Conservation (phyloP, 2,888 invertebrate genomes). For the Ptychoptera albimana region DNA sequence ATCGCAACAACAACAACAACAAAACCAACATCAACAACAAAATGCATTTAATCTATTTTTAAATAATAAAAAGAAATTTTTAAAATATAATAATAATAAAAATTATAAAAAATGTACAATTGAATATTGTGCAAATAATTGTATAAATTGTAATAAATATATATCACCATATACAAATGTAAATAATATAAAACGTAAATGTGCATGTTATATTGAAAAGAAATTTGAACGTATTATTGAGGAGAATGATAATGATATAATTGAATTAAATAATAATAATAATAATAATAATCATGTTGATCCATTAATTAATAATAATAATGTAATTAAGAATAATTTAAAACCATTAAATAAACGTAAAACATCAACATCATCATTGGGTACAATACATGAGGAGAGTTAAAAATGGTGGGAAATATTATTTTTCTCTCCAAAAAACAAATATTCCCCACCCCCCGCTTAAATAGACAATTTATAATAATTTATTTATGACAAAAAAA, state of each 20-base stretch:
- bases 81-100: neutral
- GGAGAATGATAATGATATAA: slow-evolving; percentile 2
- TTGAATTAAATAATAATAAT: slow-evolving; percentile 1
- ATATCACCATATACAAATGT: slow-evolving; percentile 4
- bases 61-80: too few species aligned
- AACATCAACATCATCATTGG: slow-evolving; percentile 86
- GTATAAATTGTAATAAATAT: slow-evolving; percentile 5
- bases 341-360: slow-evolving; percentile 90
- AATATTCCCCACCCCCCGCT: too few species aligned
- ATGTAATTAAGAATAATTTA: slow-evolving; percentile 24
- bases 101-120: neutral
- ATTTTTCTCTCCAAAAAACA: too few species aligned
- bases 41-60: too few species aligned
- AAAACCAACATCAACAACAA: too few species aligned
- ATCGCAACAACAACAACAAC: too few species aligned
- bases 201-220: slow-evolving; percentile 2
- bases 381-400: too few species aligned
- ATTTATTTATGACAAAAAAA: too few species aligned
- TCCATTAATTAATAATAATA: neutral
- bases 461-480: too few species aligned
- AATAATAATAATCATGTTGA: neutral
- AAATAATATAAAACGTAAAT: neutral
- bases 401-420: too few species aligned
- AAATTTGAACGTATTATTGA: neutral
- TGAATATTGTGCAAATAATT: slow-evolving; percentile 5